phyloP scores from a whole-genome alignment of 2,888 invertebrate species.

The Standfussiana lucernea region DNA sequence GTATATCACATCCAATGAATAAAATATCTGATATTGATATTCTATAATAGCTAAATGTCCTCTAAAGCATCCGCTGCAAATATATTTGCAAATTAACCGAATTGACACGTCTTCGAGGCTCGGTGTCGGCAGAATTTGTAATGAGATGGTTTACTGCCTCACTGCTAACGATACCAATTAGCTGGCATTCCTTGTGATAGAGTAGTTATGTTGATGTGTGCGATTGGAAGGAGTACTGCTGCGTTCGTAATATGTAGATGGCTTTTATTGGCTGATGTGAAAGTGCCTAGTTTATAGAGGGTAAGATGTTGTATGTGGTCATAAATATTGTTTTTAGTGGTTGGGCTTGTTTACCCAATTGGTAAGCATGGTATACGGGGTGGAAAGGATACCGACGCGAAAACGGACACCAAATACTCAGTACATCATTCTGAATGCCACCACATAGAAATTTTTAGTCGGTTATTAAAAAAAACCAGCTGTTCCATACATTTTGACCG shows the following conservation, averaged over 20 bases:
- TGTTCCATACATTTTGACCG: too few relatives aligned
- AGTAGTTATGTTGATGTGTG: constrained; percentile 41
- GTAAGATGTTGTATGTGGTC: constrained; percentile 15
- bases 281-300: constrained; percentile 26
- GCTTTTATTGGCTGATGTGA: constrained; percentile 32
- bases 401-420: too few relatives aligned
- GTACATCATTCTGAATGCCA: too few relatives aligned
- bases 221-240: constrained; percentile 21
- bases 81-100: constrained; percentile 77
- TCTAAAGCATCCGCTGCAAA: constrained; percentile 72
- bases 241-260: constrained; percentile 42
- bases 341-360: constrained; percentile 9
- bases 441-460: too few relatives aligned
- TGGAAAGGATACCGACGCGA: too few relatives aligned
- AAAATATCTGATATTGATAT: constrained; percentile 56
- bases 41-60: constrained; percentile 42
- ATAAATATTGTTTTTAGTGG: constrained; percentile 46
- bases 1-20: constrained; percentile 35
- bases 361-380: background rate
- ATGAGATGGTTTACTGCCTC: constrained; percentile 46
- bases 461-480: too few relatives aligned
- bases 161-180: constrained; percentile 63
- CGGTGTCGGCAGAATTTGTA: constrained; percentile 54
- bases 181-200: constrained; percentile 50
- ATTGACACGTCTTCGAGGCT: constrained; percentile 58